Evolutionary conservation across 2,113 vertebrate genomes (phyloP).

Genomic region (Benitochromis conjunctus): DNA sequence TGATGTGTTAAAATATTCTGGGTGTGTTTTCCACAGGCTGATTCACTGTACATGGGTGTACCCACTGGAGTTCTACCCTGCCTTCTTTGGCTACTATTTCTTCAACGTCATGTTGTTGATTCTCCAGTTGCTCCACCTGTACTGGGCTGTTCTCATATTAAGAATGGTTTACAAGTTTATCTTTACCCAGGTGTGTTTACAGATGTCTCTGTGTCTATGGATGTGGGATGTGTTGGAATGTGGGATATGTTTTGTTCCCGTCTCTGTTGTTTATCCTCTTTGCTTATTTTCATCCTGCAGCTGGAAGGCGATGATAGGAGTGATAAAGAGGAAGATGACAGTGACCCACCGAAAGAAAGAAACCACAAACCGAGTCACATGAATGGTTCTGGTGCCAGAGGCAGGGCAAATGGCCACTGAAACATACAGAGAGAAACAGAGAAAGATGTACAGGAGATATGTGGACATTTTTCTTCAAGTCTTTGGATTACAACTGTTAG

Average conservation of each 20-base stretch:
- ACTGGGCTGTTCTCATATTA: slow-evolving; percentile 85
- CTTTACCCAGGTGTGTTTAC: slow-evolving; percentile 77
- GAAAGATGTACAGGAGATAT: background rate
- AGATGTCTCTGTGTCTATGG: background rate
- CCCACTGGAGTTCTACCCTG: slow-evolving; percentile 70
- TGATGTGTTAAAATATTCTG: background rate
- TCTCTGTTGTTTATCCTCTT: background rate
- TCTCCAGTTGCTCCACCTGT: slow-evolving; percentile 84
- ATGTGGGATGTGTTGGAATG: background rate
- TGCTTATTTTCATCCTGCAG: slow-evolving; percentile 13
- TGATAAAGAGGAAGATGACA: slow-evolving; percentile 64
- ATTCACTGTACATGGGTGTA: slow-evolving; percentile 83
- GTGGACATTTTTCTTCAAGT: background rate
- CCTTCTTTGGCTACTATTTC: slow-evolving; percentile 88
- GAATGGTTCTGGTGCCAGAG: slow-evolving; percentile 43
- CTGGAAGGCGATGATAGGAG: slow-evolving; percentile 63
- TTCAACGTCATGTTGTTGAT: slow-evolving; percentile 82
- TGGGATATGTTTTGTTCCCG: background rate
- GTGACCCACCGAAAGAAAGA: slow-evolving; percentile 25
- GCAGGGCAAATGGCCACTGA: slow-evolving; percentile 55
- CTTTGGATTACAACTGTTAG: background rate
- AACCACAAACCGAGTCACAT: slow-evolving; percentile 26
- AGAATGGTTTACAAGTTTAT: slow-evolving; percentile 82
- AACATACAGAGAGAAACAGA: background rate
- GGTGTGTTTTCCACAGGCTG: slow-evolving; percentile 72